Percentiles rank a stretch among this genome's conserved stretches.
These are phyloP conservation scores for Carabus problematicus DNA, from an alignment of 2,888 invertebrate genomes.

Conservation along the genomic window DNA sequence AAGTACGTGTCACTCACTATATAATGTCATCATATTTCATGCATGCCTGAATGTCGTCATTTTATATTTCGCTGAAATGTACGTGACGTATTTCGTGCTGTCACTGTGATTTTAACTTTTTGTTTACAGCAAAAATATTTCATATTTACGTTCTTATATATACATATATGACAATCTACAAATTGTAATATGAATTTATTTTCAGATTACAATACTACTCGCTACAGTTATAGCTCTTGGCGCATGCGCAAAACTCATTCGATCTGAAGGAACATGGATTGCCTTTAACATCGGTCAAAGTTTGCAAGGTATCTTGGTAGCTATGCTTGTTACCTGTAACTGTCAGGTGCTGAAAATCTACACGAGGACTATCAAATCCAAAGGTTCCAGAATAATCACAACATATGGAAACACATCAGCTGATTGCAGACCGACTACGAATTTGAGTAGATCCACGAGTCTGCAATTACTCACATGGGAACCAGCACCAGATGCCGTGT, in stretches of 20 bases:
- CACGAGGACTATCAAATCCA: conserved; percentile 53
- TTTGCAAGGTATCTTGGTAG: conserved; percentile 68
- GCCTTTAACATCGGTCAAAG: conserved; percentile 61
- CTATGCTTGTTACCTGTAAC: conserved; percentile 69
- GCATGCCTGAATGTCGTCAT: too few species aligned
- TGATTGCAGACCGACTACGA: conserved; percentile 45
- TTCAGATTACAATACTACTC: conserved; percentile 58
- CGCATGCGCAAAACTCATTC: conserved; percentile 56
- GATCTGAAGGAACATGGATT: conserved; percentile 58
- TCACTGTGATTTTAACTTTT: background rate
- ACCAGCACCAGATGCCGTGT: conserved; percentile 58
- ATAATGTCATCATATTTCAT: too few species aligned
- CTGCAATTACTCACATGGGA: conserved; percentile 60
- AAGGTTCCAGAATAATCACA: conserved; percentile 48
- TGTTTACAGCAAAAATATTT: background rate
- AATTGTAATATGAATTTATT: background rate
- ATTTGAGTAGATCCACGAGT: conserved; percentile 57
- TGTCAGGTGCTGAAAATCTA: conserved; percentile 62
- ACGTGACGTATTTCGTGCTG: too few species aligned
- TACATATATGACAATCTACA: too few species aligned
- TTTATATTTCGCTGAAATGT: too few species aligned
- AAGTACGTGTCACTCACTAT: too few species aligned
- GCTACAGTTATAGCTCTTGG: conserved; percentile 56
- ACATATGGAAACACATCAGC: conserved; percentile 49
- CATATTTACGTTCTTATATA: background rate